These are phyloP conservation scores for Lepilemur ruficaudatus DNA, from an alignment of 2,797 vertebrate species.

Conservation along the genomic window DNA sequence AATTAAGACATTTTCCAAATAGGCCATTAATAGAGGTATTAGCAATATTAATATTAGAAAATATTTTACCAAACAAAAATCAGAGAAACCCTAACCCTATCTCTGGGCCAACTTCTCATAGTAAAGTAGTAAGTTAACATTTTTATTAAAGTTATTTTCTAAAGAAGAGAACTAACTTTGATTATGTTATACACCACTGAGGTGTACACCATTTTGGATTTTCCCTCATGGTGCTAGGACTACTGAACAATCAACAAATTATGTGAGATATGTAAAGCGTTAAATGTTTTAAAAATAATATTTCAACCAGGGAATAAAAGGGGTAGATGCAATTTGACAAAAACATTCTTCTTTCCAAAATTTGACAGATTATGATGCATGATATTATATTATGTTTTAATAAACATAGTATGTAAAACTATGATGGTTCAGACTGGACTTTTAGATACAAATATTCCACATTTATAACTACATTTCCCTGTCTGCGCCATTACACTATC, in stretches of 20 bases:
- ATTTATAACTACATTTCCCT: neutral
- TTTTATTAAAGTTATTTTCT: neutral
- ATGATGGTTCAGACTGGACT: neutral
- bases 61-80: neutral
- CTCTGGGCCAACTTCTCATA: neutral
- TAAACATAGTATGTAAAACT: neutral
- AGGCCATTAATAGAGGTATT: neutral
- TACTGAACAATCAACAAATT: neutral
- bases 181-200: neutral
- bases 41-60: neutral
- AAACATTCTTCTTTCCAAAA: neutral
- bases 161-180: conserved; percentile 8
- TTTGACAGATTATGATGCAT: neutral
- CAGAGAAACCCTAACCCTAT: neutral
- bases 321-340: neutral
- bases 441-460: neutral
- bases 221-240: neutral
- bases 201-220: neutral
- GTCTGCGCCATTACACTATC: neutral
- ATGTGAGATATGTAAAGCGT: conserved; percentile 13
- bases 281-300: neutral
- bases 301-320: neutral
- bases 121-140: neutral
- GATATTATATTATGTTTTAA: neutral
- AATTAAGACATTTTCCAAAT: neutral